Conservation (phyloP, 2,113 vertebrate genomes). For the Gymnorhina tibicen region DNA sequence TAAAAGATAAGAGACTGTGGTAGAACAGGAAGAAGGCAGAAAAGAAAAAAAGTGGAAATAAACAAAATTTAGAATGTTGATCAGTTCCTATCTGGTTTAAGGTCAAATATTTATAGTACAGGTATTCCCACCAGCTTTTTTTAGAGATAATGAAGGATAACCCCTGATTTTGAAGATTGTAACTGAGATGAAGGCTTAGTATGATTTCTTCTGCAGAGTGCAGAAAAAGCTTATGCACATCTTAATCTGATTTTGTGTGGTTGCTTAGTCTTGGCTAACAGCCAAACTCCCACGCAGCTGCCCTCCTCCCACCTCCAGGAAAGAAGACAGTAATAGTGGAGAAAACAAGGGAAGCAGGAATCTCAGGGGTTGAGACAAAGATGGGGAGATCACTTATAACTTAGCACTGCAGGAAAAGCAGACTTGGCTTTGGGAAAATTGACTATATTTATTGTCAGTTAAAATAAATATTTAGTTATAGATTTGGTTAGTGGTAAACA, state of each 20-base stretch:
- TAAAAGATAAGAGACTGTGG: not conserved
- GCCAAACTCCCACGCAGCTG: not conserved
- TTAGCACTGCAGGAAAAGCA: not conserved
- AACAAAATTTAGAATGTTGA: not conserved
- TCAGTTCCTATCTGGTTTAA: not conserved
- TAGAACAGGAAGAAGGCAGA: not conserved
- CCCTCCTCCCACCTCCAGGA: not conserved
- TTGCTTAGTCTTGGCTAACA: not conserved
- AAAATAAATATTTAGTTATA: not conserved
- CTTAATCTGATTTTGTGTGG: not conserved
- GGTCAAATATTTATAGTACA: not conserved
- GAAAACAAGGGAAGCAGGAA: not conserved
- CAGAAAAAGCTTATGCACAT: not conserved
- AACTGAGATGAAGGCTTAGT: not conserved
- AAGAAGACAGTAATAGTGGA: not conserved
- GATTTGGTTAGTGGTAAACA: not conserved
- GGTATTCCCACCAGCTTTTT: not conserved
- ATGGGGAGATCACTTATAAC: not conserved
- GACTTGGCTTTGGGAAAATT: not conserved
- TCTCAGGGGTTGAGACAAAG: not conserved
- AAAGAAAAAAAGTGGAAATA: not conserved
- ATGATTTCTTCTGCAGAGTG: not conserved
- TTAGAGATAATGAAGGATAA: not conserved
- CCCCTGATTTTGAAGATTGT: not conserved
- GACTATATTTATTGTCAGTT: not conserved